Evolutionary conservation across 2,888 invertebrate genomes (phyloP).

Genomic region (Aphrophora alni): DNA sequence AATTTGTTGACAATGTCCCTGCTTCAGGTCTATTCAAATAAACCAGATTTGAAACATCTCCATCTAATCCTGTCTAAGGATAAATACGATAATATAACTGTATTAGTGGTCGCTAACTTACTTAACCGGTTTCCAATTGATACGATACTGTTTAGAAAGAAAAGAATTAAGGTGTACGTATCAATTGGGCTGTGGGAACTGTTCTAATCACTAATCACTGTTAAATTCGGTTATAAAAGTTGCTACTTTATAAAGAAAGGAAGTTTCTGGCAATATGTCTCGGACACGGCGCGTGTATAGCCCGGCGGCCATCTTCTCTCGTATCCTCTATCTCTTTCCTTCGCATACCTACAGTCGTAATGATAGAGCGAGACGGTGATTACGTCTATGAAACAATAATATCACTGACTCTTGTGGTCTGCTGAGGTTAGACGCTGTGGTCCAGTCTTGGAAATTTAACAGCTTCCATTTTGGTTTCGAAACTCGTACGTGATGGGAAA

Average conservation of each 20-base stretch:
- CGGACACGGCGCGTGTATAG: background rate
- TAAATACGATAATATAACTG: background rate
- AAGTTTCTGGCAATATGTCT: too few relatives aligned
- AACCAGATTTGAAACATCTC: background rate
- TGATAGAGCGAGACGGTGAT: conserved; percentile 5
- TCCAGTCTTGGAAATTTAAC: background rate
- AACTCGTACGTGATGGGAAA: background rate
- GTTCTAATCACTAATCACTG: background rate
- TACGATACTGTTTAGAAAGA: background rate
- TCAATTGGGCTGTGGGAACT: background rate
- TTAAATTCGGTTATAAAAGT: background rate
- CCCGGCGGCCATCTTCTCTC: background rate
- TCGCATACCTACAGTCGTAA: background rate
- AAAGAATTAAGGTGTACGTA: background rate
- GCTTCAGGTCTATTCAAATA: background rate
- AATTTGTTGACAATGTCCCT: background rate
- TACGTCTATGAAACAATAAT: conserved; percentile 1
- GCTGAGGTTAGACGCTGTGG: background rate
- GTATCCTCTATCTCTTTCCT: background rate
- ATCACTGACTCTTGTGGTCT: background rate
- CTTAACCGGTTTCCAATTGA: background rate
- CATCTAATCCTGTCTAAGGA: background rate
- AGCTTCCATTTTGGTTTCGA: background rate
- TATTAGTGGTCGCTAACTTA: background rate
- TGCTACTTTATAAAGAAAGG: background rate